Base-by-base conservation (phyloP, 2,797 vertebrate species). In the Lagorchestes hirsutus region DNA sequence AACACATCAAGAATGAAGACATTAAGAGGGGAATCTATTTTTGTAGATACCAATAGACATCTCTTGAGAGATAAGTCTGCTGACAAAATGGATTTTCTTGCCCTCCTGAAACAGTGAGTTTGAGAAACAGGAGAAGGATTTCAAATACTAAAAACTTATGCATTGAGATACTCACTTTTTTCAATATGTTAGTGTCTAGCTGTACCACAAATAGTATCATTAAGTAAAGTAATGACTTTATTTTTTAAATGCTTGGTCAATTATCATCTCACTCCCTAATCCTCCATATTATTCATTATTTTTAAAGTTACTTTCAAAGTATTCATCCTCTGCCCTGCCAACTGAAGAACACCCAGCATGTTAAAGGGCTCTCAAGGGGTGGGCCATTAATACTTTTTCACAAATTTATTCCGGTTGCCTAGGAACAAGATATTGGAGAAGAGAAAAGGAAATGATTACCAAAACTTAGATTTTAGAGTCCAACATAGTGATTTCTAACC, bases 81-180 rank as follows among this genome's bases (percentile, higher is more conserved):
- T 87, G 74, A 87, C 40, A 50, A 46, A 87, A 87, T 87, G 31
- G 74, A 87, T 40, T 87, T 87, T 50, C 3, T 0, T 67, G 58
- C 90, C 91, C n/a, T 55, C 9, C 29, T 40, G 8, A 40, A 22
- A 93, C 5, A 54, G 6, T 59, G 14, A 54, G 14, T 58, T 55
- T 93, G 50, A 56, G 50, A 54, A 92, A 93, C 22, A 93, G 74
- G 56, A 94, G 2, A 96, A 34, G 34, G 14, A 74, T 90, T 56
- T 67, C 18, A 27, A 95, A 95, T 74, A 29, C 1, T 11, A 94
- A 95, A 31, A 54, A 90, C 93, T 93, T 95, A 58, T 91, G 9
- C n/a, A 11, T 87, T 92, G 62, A 94, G 31, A 92, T 1, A 50
- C 13, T 95, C 54, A 92, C 40, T 54, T 59, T 57, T 93, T 2